These are phyloP conservation scores for Calliphora vomitoria DNA, from an alignment of 2,888 invertebrate genomes.

Conservation along the genomic window DNA sequence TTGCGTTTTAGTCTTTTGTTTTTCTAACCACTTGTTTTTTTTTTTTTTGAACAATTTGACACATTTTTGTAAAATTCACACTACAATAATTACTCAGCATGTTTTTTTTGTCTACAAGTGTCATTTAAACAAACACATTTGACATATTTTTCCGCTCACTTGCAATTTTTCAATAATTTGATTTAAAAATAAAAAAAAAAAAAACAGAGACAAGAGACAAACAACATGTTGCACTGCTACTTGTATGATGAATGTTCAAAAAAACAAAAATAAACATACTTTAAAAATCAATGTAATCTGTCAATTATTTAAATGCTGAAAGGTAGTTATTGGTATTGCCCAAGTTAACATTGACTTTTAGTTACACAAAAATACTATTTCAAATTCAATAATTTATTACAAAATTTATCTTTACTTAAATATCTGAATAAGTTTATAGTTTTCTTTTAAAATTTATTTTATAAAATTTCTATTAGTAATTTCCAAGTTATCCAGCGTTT, in stretches of 20 bases:
- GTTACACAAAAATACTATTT: background rate
- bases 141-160: slow-evolving; percentile 49
- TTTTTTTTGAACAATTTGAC: slow-evolving; percentile 29
- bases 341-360: slow-evolving; percentile 21
- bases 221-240: background rate
- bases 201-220: background rate
- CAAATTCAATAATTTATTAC: background rate
- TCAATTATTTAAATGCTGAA: slow-evolving; percentile 1
- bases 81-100: slow-evolving; percentile 46
- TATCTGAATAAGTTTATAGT: background rate
- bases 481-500: background rate
- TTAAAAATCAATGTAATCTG: slow-evolving; percentile 12
- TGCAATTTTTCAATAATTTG: slow-evolving; percentile 30
- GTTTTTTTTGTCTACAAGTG: slow-evolving; percentile 25
- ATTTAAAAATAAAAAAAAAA: too few relatives aligned
- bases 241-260: slow-evolving; percentile 29
- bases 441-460: background rate
- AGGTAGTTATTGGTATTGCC: background rate
- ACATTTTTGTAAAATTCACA: slow-evolving; percentile 38
- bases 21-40: background rate
- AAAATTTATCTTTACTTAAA: background rate
- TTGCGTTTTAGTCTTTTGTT: slow-evolving; percentile 58
- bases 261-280: slow-evolving; percentile 35
- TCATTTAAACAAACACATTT: slow-evolving; percentile 56
- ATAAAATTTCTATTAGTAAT: background rate